Evolutionary conservation across 2,888 invertebrate species (phyloP).

Genomic region (Scaptodrosophila latifasciaeformis): DNA sequence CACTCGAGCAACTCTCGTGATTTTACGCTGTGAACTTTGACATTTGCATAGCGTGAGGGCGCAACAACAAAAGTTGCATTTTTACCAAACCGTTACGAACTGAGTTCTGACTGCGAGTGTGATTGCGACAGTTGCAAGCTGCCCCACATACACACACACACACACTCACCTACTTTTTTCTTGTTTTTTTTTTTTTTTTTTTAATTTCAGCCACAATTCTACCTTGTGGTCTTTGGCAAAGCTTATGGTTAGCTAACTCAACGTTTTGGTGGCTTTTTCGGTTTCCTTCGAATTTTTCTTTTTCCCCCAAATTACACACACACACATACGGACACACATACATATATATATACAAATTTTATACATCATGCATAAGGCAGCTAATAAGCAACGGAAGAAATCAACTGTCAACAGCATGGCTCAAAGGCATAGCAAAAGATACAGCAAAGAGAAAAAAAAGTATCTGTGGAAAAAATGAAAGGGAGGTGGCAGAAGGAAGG

Average conservation of each 20-base stretch:
- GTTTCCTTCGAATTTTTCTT: too few relatives aligned
- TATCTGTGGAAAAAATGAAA: too few relatives aligned
- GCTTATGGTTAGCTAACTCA: too few relatives aligned
- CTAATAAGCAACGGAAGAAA: constrained; percentile 36
- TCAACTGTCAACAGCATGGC: constrained; percentile 50
- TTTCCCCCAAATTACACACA: too few relatives aligned
- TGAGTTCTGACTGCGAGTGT: not conserved
- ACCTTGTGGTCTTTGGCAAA: too few relatives aligned
- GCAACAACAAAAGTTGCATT: constrained; percentile 31
- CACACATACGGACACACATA: not conserved
- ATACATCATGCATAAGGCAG: constrained; percentile 26
- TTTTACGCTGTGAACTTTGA: constrained; percentile 44
- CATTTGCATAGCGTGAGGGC: constrained; percentile 39
- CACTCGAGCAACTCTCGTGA: not conserved
- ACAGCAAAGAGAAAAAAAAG: too few relatives aligned
- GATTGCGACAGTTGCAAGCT: constrained; percentile 39
- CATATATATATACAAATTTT: not conserved
- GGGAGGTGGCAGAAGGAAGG: too few relatives aligned
- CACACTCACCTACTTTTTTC: too few relatives aligned
- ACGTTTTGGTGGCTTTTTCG: too few relatives aligned
- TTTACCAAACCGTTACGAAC: constrained; percentile 40
- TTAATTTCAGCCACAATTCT: too few relatives aligned
- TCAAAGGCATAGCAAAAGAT: too few relatives aligned
- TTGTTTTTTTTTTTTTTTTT: too few relatives aligned
- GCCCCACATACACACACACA: not conserved